A percentile compares a stretch with the other conserved stretches of the same genome.
phyloP scores from a whole-genome alignment of 37 sponge, comb jelly and placozoan genomes.

The Cliona cf. orientalis region DNA sequence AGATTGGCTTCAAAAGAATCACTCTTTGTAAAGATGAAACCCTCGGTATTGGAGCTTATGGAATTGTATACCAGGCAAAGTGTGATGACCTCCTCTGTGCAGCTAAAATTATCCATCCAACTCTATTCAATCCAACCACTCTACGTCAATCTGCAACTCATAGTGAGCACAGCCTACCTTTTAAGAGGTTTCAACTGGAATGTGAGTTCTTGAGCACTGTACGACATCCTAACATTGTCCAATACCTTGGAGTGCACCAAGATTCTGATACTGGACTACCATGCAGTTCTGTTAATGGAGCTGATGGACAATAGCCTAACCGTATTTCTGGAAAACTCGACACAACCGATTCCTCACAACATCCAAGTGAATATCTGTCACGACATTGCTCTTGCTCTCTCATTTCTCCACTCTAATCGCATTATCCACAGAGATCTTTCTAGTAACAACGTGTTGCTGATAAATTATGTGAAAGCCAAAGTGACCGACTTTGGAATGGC shows the following conservation, averaged over 20 bases:
- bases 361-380: slow-evolving; percentile 35
- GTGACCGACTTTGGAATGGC: slow-evolving; percentile 56
- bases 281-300: slow-evolving; percentile 43
- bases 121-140: background rate
- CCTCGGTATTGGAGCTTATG: too few relatives aligned
- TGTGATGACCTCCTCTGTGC: too few relatives aligned
- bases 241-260: slow-evolving; percentile 4
- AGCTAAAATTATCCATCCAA: background rate
- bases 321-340: slow-evolving; percentile 15
- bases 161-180: background rate
- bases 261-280: background rate
- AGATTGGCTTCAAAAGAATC: too few relatives aligned
- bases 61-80: too few relatives aligned
- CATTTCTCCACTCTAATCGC: slow-evolving; percentile 29
- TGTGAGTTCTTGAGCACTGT: background rate
- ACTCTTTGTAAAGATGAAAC: too few relatives aligned
- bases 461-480: slow-evolving; percentile 18
- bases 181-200: background rate
- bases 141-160: background rate
- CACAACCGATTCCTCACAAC: slow-evolving; percentile 10
- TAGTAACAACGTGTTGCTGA: slow-evolving; percentile 50
- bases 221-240: slow-evolving; percentile 13
- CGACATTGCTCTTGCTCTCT: slow-evolving; percentile 36
- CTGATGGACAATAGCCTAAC: slow-evolving; percentile 55
- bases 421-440: slow-evolving; percentile 46